Evolutionary conservation across 2,888 invertebrate genomes (phyloP).

Genomic region (Drosophila mulleri): DNA sequence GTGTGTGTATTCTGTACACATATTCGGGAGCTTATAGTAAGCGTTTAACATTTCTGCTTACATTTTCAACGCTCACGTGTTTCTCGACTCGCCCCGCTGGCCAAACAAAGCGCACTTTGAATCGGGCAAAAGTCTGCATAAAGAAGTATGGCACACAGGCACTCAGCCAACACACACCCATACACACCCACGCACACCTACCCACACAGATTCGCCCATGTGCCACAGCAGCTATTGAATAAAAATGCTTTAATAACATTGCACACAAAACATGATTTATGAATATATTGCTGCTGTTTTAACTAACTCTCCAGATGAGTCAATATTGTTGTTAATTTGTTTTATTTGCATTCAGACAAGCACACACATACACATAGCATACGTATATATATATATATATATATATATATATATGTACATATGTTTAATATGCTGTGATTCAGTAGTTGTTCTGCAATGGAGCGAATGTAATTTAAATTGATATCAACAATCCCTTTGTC

Average conservation of each 20-base stretch:
- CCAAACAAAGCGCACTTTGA: constrained; percentile 26
- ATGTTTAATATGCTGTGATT: background rate
- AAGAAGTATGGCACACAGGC: constrained; percentile 7
- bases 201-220: background rate
- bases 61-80: constrained; percentile 28
- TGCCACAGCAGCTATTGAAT: constrained; percentile 1
- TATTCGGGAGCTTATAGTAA: constrained; percentile 38
- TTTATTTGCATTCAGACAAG: constrained; percentile 1
- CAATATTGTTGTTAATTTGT: constrained; percentile 11
- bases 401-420: background rate
- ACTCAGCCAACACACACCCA: constrained; percentile 1
- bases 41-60: constrained; percentile 42
- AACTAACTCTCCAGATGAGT: constrained; percentile 11
- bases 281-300: constrained; percentile 20
- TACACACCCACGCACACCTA: background rate
- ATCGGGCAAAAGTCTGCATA: constrained; percentile 3
- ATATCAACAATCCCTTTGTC: background rate
- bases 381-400: too few relatives aligned
- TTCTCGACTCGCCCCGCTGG: background rate
- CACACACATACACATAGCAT: background rate
- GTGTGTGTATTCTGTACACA: constrained; percentile 17
- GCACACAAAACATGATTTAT: constrained; percentile 24
- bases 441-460: background rate
- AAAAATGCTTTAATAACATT: constrained; percentile 10
- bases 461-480: background rate